Evolutionary conservation across 2,113 vertebrate genomes (phyloP).

Genomic region (Elaphurus davidianus): DNA sequence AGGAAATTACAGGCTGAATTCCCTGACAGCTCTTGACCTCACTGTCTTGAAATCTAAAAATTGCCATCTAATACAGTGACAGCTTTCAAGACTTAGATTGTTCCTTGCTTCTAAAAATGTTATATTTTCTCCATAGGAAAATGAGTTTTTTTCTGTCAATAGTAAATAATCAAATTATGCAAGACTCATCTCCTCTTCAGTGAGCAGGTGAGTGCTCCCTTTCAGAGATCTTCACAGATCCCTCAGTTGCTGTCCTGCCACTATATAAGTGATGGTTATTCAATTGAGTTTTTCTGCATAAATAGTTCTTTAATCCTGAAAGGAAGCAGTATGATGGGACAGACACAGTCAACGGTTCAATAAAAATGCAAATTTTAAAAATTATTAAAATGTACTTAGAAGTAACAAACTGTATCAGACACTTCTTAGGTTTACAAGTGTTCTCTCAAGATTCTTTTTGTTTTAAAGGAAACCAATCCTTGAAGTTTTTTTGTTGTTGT

Average conservation of each 20-base stretch:
- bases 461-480: background rate
- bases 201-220: constrained; percentile 33
- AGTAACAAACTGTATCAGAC: constrained; percentile 60
- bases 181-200: constrained; percentile 54
- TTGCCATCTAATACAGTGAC: background rate
- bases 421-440: constrained; percentile 21
- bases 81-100: constrained; percentile 24
- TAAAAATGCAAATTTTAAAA: constrained; percentile 69
- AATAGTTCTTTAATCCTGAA: constrained; percentile 42
- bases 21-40: background rate
- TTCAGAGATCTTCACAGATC: constrained; percentile 51
- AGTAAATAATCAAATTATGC: constrained; percentile 55
- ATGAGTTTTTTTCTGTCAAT: background rate
- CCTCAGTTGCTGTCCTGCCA: constrained; percentile 55
- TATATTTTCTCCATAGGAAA: constrained; percentile 28
- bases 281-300: constrained; percentile 66
- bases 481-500: background rate
- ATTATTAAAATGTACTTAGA: constrained; percentile 73
- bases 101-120: constrained; percentile 43
- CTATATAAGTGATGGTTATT: constrained; percentile 53
- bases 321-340: background rate
- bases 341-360: constrained; percentile 49
- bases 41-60: background rate
- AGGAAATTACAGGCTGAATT: background rate
- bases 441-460: background rate